These are phyloP conservation scores for Hydrolagus affinis DNA, from an alignment of 2,113 vertebrate species.

Conservation along the genomic window DNA sequence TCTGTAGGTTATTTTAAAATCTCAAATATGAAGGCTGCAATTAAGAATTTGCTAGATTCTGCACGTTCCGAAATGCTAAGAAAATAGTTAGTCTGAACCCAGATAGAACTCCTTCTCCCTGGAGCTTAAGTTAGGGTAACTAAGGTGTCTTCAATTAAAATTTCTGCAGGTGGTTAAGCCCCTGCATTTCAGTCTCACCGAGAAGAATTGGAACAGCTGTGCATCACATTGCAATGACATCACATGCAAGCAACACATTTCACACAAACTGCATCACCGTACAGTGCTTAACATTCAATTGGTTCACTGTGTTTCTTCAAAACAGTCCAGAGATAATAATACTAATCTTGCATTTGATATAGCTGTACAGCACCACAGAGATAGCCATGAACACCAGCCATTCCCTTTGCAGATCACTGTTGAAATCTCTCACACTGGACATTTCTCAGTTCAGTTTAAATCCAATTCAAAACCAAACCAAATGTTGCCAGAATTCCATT, in stretches of 20 bases:
- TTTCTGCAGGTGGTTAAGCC: not conserved
- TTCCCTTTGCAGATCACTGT: too few relatives aligned
- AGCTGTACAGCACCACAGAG: not conserved
- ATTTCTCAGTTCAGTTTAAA: not conserved
- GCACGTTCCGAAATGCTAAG: too few relatives aligned
- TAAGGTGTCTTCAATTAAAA: not conserved
- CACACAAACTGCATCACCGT: not conserved
- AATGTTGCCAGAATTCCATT: not conserved
- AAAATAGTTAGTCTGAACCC: too few relatives aligned
- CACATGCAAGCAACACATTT: not conserved
- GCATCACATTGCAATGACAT: slow-evolving; percentile 5
- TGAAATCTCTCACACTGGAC: too few relatives aligned
- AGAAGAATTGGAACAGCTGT: slow-evolving; percentile 10
- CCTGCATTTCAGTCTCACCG: not conserved
- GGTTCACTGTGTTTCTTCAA: not conserved
- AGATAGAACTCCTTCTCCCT: too few relatives aligned
- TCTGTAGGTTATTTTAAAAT: too few relatives aligned
- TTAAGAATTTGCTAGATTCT: too few relatives aligned
- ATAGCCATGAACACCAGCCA: too few relatives aligned
- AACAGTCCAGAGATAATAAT: not conserved
- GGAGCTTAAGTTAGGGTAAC: not conserved
- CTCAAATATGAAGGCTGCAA: too few relatives aligned
- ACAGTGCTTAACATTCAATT: not conserved
- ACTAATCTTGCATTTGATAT: too few relatives aligned
- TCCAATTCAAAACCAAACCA: not conserved